These are phyloP conservation scores for Melanitta fusca DNA, from an alignment of 2,797 vertebrate genomes.

Conservation along the genomic window DNA sequence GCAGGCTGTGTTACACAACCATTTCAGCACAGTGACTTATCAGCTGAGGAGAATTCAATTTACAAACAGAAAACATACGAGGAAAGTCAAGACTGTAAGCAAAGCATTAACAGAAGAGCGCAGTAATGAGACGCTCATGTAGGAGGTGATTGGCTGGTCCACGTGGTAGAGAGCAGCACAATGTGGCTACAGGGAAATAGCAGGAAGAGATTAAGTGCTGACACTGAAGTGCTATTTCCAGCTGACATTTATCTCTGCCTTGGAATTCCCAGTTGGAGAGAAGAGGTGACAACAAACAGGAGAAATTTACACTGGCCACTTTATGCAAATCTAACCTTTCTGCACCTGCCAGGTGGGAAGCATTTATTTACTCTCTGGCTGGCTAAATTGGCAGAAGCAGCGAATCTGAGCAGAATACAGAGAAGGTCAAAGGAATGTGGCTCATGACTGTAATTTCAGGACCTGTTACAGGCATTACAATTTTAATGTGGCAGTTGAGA, in stretches of 20 bases:
- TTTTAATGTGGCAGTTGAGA: not conserved
- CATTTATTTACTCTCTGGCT: conserved; percentile 10
- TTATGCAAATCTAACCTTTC: conserved; percentile 69
- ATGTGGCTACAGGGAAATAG: not conserved
- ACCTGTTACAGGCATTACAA: not conserved
- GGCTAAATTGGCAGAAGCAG: not conserved
- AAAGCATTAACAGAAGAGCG: not conserved
- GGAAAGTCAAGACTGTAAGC: not conserved
- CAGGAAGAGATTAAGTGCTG: conserved; percentile 27
- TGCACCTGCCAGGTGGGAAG: conserved; percentile 29
- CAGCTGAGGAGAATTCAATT: not conserved
- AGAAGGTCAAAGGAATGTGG: conserved; percentile 1
- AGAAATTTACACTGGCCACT: conserved; percentile 15
- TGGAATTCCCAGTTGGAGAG: conserved; percentile 32
- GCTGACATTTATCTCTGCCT: conserved; percentile 55
- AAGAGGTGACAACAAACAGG: conserved; percentile 35
- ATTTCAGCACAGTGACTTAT: not conserved
- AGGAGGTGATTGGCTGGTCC: not conserved
- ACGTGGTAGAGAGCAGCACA: not conserved
- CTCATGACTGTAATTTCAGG: not conserved
- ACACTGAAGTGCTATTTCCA: conserved; percentile 39
- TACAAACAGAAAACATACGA: not conserved
- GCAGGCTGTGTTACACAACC: not conserved
- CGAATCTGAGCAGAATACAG: not conserved
- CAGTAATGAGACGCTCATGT: not conserved